Conservation (phyloP, 2,113 vertebrate species). For the Bubo scandiacus region DNA sequence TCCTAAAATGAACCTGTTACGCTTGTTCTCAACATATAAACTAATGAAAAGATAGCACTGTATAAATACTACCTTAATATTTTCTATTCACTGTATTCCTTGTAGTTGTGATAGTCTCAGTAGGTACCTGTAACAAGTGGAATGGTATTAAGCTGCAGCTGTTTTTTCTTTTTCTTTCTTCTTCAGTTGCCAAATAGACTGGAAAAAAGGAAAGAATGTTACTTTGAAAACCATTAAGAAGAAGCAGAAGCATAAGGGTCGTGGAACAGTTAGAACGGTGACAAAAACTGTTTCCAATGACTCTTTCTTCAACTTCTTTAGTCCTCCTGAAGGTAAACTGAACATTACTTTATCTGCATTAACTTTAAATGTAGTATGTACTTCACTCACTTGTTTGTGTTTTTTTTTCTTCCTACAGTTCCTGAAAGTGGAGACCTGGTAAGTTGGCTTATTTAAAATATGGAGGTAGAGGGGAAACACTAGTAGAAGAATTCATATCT, state of each 20-base stretch:
- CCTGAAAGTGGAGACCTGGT: slow-evolving; percentile 95
- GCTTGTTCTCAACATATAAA: background rate
- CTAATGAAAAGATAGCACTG: background rate
- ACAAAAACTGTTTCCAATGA: slow-evolving; percentile 98
- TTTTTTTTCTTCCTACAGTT: slow-evolving; percentile 74
- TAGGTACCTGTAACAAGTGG: background rate
- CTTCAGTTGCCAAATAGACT: slow-evolving; percentile 91
- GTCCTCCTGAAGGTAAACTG: slow-evolving; percentile 89
- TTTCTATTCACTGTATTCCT: background rate
- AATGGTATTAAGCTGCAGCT: background rate
- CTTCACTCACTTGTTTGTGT: background rate
- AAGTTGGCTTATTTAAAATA: slow-evolving; percentile 60
- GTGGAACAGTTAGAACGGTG: slow-evolving; percentile 95
- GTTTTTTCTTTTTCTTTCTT: background rate
- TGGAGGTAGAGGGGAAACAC: background rate
- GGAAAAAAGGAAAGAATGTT: slow-evolving; percentile 98
- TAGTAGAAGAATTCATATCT: background rate
- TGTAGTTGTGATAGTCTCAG: background rate
- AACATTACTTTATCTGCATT: background rate
- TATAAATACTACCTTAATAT: background rate
- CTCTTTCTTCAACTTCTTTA: slow-evolving; percentile 99
- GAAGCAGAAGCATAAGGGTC: slow-evolving; percentile 99
- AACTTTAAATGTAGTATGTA: background rate
- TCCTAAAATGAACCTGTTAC: background rate
- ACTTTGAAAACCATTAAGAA: slow-evolving; percentile 99